Percentiles rank a stretch among this genome's conserved stretches.
Evolutionary conservation across 92 coral and sea anemone species (phyloP).

Genomic region (Montipora capitata): DNA sequence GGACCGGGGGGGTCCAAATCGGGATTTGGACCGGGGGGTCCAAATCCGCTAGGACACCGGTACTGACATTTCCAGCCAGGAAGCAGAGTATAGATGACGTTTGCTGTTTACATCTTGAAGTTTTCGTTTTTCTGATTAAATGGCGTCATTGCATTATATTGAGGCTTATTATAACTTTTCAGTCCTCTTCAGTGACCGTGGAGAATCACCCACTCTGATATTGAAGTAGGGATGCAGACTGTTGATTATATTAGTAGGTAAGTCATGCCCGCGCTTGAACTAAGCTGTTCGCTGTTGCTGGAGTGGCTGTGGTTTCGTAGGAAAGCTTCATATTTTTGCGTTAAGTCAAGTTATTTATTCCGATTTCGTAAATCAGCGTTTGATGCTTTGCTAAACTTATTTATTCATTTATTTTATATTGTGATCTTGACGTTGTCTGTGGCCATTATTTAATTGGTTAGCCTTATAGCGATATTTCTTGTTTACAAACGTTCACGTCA

Average conservation of each 20-base stretch:
- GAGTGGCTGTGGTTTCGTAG: not conserved
- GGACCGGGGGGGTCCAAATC: too few relatives aligned
- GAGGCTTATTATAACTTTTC: not conserved
- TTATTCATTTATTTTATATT: too few relatives aligned
- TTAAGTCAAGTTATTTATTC: not conserved
- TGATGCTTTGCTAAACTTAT: too few relatives aligned
- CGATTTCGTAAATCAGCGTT: not conserved
- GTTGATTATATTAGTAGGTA: not conserved
- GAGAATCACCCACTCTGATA: constrained; percentile 90
- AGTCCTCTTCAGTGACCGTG: constrained; percentile 74
- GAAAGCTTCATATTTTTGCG: not conserved
- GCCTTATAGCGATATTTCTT: too few relatives aligned
- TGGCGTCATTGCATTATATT: not conserved
- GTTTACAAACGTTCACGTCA: too few relatives aligned
- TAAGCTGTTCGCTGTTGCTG: too few relatives aligned
- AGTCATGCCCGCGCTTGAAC: too few relatives aligned
- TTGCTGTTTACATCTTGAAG: not conserved
- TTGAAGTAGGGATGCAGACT: constrained; percentile 71
- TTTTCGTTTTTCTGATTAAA: not conserved
- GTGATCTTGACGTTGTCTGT: too few relatives aligned
- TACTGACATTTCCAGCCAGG: constrained; percentile 5
- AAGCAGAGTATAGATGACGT: not conserved
- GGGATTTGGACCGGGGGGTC: too few relatives aligned
- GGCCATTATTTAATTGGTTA: too few relatives aligned
- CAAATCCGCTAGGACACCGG: too few relatives aligned